Evolutionary conservation across 2,113 vertebrate species (phyloP).

Genomic region (Pleuronectes platessa): DNA sequence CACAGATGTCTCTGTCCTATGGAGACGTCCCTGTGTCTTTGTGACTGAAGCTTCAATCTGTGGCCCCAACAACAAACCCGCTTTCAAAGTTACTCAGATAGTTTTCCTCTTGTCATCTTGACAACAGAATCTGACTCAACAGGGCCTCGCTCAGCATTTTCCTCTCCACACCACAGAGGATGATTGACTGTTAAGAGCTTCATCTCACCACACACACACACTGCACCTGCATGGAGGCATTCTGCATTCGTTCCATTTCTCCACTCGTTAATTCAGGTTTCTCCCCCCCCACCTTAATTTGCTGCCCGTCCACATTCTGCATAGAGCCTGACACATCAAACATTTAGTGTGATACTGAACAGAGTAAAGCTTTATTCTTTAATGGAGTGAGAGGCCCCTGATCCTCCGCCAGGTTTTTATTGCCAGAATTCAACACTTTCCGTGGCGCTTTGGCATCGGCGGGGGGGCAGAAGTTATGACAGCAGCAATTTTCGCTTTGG

Average conservation of each 20-base stretch:
- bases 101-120: background rate
- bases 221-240: background rate
- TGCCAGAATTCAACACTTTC: no score
- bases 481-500: no score
- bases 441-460: no score
- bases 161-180: background rate
- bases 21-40: background rate
- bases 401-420: no score
- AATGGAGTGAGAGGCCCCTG: background rate
- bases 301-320: no score
- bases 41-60: background rate
- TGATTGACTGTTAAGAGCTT: background rate
- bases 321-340: background rate
- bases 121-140: background rate
- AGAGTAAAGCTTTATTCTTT: background rate
- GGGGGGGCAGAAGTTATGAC: no score
- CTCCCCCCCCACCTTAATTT: background rate
- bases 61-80: background rate
- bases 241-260: background rate
- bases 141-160: background rate
- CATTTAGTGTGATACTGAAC: background rate
- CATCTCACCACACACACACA: background rate
- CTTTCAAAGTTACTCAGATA: background rate
- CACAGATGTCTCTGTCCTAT: no score
- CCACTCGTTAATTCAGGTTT: background rate